Percentiles rank a stretch among this genome's conserved stretches.
Evolutionary conservation across 2,888 invertebrate species (phyloP).

Genomic region (Dioctria linearis): DNA sequence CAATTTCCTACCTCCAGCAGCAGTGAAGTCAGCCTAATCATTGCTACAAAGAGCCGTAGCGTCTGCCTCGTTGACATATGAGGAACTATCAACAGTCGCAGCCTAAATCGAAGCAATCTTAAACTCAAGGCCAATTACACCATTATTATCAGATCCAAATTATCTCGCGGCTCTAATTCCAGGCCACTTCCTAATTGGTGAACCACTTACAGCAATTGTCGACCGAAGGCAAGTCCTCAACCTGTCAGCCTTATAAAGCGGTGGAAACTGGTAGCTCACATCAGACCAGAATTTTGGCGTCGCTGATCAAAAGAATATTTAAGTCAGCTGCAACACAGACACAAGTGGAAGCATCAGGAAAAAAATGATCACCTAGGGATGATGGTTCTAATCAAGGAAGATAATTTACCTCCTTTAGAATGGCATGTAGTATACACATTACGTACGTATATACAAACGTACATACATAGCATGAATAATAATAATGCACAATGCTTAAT

Average conservation of each 20-base stretch:
- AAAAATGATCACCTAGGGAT: no score
- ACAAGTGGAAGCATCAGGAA: no score
- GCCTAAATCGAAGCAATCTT: neutral
- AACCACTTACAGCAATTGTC: neutral
- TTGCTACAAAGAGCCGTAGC: slow-evolving; percentile 1
- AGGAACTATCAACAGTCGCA: neutral
- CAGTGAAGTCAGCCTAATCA: neutral
- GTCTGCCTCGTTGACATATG: neutral
- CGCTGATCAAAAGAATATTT: neutral
- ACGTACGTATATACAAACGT: no score
- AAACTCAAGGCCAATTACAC: neutral
- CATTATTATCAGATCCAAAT: neutral
- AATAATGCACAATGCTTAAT: no score
- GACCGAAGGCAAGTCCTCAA: neutral
- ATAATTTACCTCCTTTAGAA: no score
- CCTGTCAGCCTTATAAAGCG: neutral
- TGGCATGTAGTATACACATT: no score
- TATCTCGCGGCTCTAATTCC: neutral
- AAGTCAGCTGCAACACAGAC: no score
- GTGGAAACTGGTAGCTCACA: neutral
- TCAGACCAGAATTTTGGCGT: neutral
- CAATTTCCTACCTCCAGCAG: neutral
- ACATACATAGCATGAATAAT: no score
- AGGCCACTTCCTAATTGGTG: slow-evolving; percentile 14
- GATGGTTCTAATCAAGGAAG: no score